phyloP scores from a whole-genome alignment of 2,888 invertebrate species.

The Drosophila bunnanda region DNA sequence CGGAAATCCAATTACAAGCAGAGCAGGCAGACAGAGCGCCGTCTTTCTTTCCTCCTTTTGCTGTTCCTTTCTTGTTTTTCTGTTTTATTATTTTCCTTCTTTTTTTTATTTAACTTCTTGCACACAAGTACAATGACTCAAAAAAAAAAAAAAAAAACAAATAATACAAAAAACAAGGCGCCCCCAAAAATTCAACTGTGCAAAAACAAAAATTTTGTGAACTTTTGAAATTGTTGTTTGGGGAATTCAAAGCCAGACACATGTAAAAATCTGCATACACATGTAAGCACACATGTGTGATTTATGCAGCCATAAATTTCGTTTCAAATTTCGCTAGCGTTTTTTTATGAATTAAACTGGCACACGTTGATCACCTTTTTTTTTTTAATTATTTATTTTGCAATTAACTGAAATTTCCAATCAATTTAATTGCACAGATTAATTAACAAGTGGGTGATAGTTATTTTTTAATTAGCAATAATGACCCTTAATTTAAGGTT shows the following conservation, averaged over 20 bases:
- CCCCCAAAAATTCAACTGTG: conserved; percentile 6
- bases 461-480: neutral
- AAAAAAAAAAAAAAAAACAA: too few species aligned
- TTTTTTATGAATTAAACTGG: conserved; percentile 26
- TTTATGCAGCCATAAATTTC: conserved; percentile 35
- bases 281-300: conserved; percentile 38
- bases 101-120: conserved; percentile 25
- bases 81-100: conserved; percentile 8
- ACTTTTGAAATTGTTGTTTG: conserved; percentile 28
- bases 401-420: conserved; percentile 12
- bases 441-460: neutral
- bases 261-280: conserved; percentile 43
- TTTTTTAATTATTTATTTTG: neutral
- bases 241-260: conserved; percentile 39
- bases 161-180: conserved; percentile 4
- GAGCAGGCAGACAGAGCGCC: conserved; percentile 64
- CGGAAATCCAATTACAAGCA: conserved; percentile 77
- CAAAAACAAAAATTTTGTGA: conserved; percentile 17
- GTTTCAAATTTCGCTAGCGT: conserved; percentile 35
- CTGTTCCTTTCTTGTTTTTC: conserved; percentile 10
- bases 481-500: neutral
- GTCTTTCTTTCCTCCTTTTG: conserved; percentile 31
- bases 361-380: conserved; percentile 1
- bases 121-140: conserved; percentile 26
- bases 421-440: conserved; percentile 20